Percentiles rank a stretch among this genome's conserved stretches.
Conservation (phyloP, 2,888 invertebrate species). For the Hedya salicella region DNA sequence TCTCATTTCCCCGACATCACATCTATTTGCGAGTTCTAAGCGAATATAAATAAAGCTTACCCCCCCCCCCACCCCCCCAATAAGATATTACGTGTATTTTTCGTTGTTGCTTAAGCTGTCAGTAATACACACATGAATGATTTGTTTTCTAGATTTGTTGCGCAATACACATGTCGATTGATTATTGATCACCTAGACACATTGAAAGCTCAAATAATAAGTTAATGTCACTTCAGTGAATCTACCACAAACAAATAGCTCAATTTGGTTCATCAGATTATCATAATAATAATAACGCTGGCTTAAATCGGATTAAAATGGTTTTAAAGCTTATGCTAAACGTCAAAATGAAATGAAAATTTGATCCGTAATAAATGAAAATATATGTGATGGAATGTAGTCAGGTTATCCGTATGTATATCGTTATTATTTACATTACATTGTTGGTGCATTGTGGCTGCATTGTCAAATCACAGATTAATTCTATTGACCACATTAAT, state of each 20-base stretch:
- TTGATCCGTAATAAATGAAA: too few relatives aligned
- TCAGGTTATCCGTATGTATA: too few relatives aligned
- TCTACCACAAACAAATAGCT: background rate
- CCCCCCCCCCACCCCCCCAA: conserved; percentile 5
- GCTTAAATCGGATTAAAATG: background rate
- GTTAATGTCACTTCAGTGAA: too few relatives aligned
- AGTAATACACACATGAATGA: too few relatives aligned
- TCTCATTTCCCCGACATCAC: conserved; percentile 16
- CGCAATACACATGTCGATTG: too few relatives aligned
- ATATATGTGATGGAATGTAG: too few relatives aligned
- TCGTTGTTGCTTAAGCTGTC: conserved; percentile 3
- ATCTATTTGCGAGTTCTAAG: conserved; percentile 32
- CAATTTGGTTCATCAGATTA: background rate
- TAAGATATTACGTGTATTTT: conserved; percentile 18
- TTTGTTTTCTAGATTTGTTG: too few relatives aligned
- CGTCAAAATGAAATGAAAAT: background rate
- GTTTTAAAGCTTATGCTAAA: background rate
- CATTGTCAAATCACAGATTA: too few relatives aligned
- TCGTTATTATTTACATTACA: too few relatives aligned
- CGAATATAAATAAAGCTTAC: conserved; percentile 35
- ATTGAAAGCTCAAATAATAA: too few relatives aligned
- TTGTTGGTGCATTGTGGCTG: too few relatives aligned
- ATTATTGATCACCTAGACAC: too few relatives aligned
- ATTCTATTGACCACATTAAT: background rate
- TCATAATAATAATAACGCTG: background rate